A percentile compares a stretch with the other conserved stretches of the same genome.
Conservation (phyloP, 2,888 invertebrate genomes). For the Eupithecia subumbrata region DNA sequence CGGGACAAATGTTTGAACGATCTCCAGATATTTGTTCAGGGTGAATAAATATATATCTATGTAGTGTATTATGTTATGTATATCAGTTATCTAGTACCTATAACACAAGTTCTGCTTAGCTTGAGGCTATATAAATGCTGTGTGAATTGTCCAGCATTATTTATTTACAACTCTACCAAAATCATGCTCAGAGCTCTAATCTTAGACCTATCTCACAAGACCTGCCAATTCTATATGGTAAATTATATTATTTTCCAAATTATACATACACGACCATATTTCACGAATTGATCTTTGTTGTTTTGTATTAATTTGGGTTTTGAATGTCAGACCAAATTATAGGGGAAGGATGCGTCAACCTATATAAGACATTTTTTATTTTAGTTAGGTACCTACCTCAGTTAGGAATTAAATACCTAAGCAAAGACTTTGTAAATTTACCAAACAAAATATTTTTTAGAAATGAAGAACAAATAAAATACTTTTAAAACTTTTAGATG, state of each 20-base stretch:
- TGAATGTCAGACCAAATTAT: constrained; percentile 31
- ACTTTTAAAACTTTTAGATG: background rate
- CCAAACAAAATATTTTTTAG: background rate
- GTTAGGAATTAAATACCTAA: background rate
- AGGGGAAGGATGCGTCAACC: background rate
- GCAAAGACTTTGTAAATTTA: background rate
- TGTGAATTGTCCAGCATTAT: no score
- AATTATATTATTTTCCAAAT: constrained; percentile 51
- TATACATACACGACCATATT: constrained; percentile 49
- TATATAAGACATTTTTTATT: background rate
- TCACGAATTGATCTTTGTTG: constrained; percentile 47
- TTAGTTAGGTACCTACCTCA: background rate
- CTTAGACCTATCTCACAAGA: constrained; percentile 30
- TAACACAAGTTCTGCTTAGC: no score
- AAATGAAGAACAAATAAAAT: background rate
- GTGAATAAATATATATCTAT: no score
- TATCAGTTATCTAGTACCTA: no score
- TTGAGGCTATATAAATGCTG: no score
- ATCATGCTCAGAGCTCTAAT: constrained; percentile 18
- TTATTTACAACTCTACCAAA: background rate
- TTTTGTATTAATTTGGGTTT: constrained; percentile 47
- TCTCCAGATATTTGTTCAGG: no score
- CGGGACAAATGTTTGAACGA: no score
- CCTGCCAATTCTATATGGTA: constrained; percentile 23
- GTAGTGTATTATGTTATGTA: no score